Evolutionary conservation across 1,140 invertebrate genomes (phyloP).

Genomic region (Camponotus vicinus): DNA sequence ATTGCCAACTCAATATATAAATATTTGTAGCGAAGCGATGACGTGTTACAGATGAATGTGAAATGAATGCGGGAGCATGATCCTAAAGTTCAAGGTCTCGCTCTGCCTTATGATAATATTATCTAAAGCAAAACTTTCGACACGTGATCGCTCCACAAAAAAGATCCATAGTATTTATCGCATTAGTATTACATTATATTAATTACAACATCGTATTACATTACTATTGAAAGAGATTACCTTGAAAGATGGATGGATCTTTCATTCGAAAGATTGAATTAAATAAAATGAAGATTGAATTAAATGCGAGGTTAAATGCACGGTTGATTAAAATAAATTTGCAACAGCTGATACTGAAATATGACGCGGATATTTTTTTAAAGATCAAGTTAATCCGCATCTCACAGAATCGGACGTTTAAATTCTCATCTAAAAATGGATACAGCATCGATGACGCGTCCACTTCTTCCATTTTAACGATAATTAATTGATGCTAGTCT

Average conservation of each 20-base stretch:
- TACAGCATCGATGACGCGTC: too few species aligned
- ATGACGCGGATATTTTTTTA: not conserved
- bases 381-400: not conserved
- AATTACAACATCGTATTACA: too few species aligned
- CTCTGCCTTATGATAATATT: not conserved
- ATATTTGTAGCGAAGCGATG: not conserved
- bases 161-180: not conserved
- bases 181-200: not conserved
- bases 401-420: not conserved
- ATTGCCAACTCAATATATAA: too few species aligned
- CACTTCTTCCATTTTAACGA: too few species aligned
- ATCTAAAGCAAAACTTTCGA: not conserved
- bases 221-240: not conserved
- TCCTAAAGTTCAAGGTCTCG: not conserved
- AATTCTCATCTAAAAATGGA: not conserved
- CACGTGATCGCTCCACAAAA: too few species aligned
- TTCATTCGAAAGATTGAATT: not conserved
- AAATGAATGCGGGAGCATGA: not conserved
- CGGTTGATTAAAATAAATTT: not conserved
- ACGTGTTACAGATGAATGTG: not conserved
- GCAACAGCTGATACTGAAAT: not conserved
- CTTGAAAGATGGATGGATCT: not conserved
- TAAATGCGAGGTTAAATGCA: not conserved
- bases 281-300: not conserved
- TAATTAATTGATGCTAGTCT: too few species aligned